Evolutionary conservation across 1,140 invertebrate genomes (phyloP).

Genomic region (Brachionus paranguensis): DNA sequence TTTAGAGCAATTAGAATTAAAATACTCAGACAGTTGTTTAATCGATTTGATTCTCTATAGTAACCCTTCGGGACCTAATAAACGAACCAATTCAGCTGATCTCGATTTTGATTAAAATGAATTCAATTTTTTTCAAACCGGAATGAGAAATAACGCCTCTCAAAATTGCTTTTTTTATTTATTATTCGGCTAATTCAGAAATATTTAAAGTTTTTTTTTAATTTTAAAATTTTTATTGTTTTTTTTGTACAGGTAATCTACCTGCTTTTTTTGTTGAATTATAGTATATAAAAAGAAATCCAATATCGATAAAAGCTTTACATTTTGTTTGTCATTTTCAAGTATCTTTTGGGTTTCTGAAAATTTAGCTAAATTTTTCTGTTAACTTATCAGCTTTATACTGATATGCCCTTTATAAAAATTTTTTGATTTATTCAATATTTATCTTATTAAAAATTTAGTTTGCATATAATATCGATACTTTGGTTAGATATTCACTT

Average conservation of each 20-base stretch:
- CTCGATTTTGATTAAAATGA: neutral
- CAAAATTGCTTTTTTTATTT: neutral
- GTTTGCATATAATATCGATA: constrained; percentile 5
- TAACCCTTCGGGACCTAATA: neutral
- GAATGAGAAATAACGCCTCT: neutral
- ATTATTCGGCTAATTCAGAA: neutral
- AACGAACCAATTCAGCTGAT: neutral
- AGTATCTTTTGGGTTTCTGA: neutral
- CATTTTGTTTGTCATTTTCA: neutral
- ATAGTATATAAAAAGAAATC: neutral
- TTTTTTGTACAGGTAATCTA: neutral
- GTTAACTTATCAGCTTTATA: neutral
- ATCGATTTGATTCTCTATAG: constrained; percentile 1
- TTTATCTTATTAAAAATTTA: neutral
- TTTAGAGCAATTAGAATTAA: neutral
- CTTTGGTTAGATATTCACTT: constrained; percentile 16
- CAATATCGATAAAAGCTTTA: neutral
- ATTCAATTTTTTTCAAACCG: neutral
- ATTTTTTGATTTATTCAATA: neutral
- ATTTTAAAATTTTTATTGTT: neutral
- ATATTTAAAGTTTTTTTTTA: neutral
- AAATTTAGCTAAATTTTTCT: neutral
- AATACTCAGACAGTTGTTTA: neutral
- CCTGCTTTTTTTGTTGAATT: neutral
- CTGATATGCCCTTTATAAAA: neutral